Percentiles rank a stretch among this genome's conserved stretches.
phyloP scores from a whole-genome alignment of 1,140 invertebrate genomes.

The Piezodorus guildinii region DNA sequence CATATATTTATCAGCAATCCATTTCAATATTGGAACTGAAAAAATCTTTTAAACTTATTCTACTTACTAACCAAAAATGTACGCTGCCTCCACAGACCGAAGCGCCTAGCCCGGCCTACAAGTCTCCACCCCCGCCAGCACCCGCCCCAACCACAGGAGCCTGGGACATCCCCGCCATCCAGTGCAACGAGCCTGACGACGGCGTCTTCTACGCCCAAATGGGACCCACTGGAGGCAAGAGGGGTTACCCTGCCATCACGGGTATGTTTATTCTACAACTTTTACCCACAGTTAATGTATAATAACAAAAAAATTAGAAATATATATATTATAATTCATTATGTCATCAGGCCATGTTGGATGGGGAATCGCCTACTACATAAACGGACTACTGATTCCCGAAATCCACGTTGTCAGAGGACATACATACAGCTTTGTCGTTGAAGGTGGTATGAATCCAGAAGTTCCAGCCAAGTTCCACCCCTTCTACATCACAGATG shows the following conservation, averaged over 20 bases:
- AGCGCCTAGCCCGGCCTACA: constrained; percentile 26
- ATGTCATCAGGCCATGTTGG: constrained; percentile 63
- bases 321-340: not conserved
- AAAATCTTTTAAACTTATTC: no score
- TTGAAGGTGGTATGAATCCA: constrained; percentile 73
- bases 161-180: constrained; percentile 77
- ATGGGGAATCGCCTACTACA: constrained; percentile 91
- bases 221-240: constrained; percentile 77
- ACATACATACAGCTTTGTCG: constrained; percentile 79
- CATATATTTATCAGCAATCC: no score
- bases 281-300: not conserved
- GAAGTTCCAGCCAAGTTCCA: constrained; percentile 73
- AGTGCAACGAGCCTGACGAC: constrained; percentile 79
- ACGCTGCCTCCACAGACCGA: not conserved
- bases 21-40: no score
- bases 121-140: constrained; percentile 47
- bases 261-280: constrained; percentile 38
- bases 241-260: constrained; percentile 75
- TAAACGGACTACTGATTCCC: constrained; percentile 86
- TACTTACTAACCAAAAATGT: no score
- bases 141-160: constrained; percentile 41
- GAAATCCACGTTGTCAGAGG: constrained; percentile 85
- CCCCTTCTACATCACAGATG: constrained; percentile 92
- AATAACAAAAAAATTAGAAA: no score
- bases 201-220: constrained; percentile 83